These are phyloP conservation scores for Drosophila repleta DNA, from an alignment of 1,140 invertebrate species.

Conservation along the genomic window DNA sequence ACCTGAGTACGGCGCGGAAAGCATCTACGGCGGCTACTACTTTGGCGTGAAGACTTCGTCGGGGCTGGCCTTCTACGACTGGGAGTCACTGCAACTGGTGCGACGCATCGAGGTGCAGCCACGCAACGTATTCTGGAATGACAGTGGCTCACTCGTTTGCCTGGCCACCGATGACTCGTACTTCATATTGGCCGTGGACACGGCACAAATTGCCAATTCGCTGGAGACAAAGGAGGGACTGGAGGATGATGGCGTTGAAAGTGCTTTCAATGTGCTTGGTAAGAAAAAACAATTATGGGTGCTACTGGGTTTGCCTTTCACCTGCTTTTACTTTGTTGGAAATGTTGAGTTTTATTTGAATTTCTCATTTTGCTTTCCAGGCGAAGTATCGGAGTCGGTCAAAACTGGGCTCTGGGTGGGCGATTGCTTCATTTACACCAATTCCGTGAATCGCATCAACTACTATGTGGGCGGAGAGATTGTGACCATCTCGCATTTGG, in stretches of 20 bases:
- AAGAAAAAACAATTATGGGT: constrained; percentile 11
- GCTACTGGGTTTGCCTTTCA: too few relatives aligned
- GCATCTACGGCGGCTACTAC: constrained; percentile 97
- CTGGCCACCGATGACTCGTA: constrained; percentile 98
- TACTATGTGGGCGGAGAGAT: constrained; percentile 99
- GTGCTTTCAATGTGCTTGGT: constrained; percentile 95
- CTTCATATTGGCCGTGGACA: constrained; percentile 96
- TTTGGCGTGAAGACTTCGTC: constrained; percentile 97
- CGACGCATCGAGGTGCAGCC: constrained; percentile 87
- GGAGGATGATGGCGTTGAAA: constrained; percentile 97
- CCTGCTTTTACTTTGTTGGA: background rate
- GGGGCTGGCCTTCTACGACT: constrained; percentile 97
- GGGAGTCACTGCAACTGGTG: constrained; percentile 96
- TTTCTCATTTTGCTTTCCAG: constrained; percentile 59
- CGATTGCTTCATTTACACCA: constrained; percentile 99
- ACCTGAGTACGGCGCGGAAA: constrained; percentile 97
- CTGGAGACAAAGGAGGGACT: constrained; percentile 90
- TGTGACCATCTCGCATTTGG: constrained; percentile 98
- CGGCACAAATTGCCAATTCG: constrained; percentile 90
- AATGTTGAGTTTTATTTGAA: background rate
- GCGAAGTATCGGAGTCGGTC: constrained; percentile 95
- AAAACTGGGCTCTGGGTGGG: constrained; percentile 99
- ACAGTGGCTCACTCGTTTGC: constrained; percentile 96
- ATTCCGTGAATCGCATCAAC: constrained; percentile 97
- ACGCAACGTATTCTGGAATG: constrained; percentile 97